Conservation (phyloP, 2,797 vertebrate genomes). For the Lagodon rhomboides region DNA sequence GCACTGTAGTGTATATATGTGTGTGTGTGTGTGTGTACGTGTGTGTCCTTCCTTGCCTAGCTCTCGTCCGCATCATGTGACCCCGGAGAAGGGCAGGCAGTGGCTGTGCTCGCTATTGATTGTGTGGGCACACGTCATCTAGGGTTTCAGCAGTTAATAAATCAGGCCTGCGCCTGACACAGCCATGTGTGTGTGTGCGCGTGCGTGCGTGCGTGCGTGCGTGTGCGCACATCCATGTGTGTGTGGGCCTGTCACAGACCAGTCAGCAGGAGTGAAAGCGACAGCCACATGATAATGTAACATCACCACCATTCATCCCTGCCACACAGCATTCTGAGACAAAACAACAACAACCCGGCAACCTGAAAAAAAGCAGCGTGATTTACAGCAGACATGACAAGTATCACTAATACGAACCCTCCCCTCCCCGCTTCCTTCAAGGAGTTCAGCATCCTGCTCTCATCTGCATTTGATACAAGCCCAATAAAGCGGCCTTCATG, state of each 20-base stretch:
- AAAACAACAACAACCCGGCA: slow-evolving; percentile 84
- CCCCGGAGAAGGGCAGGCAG: slow-evolving; percentile 72
- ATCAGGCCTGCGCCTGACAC: slow-evolving; percentile 81
- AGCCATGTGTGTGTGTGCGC: slow-evolving; percentile 39
- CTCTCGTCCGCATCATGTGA: slow-evolving; percentile 75
- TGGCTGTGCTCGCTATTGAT: slow-evolving; percentile 81
- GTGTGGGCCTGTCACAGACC: slow-evolving; percentile 85
- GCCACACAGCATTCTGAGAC: slow-evolving; percentile 84
- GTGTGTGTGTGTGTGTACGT: slow-evolving; percentile 57
- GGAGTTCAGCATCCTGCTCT: slow-evolving; percentile 74
- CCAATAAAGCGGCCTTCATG: slow-evolving; percentile 51
- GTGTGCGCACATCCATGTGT: slow-evolving; percentile 52
- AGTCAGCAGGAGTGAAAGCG: slow-evolving; percentile 80
- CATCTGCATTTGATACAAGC: slow-evolving; percentile 76
- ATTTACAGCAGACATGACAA: slow-evolving; percentile 87
- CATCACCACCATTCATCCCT: slow-evolving; percentile 89
- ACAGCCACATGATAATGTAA: slow-evolving; percentile 88
- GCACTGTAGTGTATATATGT: slow-evolving; percentile 61
- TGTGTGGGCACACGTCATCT: slow-evolving; percentile 82
- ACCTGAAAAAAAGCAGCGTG: slow-evolving; percentile 78
- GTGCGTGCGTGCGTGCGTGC: slow-evolving; percentile 58
- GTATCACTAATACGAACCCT: slow-evolving; percentile 82
- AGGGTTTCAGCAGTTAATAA: slow-evolving; percentile 86
- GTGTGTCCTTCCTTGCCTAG: slow-evolving; percentile 67
- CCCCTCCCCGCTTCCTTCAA: slow-evolving; percentile 62